Conservation (phyloP, 2,113 vertebrate genomes). For the Ascaphus truei region DNA sequence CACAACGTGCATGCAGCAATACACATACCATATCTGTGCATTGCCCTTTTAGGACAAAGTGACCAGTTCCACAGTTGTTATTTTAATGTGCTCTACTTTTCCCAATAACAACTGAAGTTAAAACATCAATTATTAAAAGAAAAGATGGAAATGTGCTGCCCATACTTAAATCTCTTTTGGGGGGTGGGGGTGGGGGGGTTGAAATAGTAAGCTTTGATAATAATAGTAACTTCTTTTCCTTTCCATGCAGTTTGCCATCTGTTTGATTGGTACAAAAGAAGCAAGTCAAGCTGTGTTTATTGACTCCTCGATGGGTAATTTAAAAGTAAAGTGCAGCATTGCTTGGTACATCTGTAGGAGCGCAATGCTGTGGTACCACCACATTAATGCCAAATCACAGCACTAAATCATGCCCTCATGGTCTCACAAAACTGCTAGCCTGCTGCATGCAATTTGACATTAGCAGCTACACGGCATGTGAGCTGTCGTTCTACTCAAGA, state of each 20-base stretch:
- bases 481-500: slow-evolving; percentile 23
- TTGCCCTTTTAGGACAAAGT: too few relatives aligned
- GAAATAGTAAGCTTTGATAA: slow-evolving; percentile 32
- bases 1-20: too few relatives aligned
- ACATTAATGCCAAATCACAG: slow-evolving; percentile 1
- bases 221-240: slow-evolving; percentile 31
- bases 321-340: slow-evolving; percentile 32
- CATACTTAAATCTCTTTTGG: slow-evolving; percentile 18
- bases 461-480: slow-evolving; percentile 6
- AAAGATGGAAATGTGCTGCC: slow-evolving; percentile 7
- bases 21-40: too few relatives aligned
- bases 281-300: slow-evolving; percentile 25
- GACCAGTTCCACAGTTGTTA: too few relatives aligned
- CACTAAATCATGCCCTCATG: slow-evolving; percentile 37
- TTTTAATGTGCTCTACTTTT: too few relatives aligned
- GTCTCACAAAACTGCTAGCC: slow-evolving; percentile 33
- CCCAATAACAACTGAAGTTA: not conserved
- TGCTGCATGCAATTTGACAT: slow-evolving; percentile 39
- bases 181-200: slow-evolving; percentile 6
- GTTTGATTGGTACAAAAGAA: slow-evolving; percentile 36
- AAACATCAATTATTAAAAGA: slow-evolving; percentile 17
- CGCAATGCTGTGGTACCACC: slow-evolving; percentile 17
- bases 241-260: slow-evolving; percentile 25
- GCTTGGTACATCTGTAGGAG: slow-evolving; percentile 8
- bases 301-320: slow-evolving; percentile 35